Base-by-base conservation (phyloP, 2,797 vertebrate species). In the Strix occidentalis region DNA sequence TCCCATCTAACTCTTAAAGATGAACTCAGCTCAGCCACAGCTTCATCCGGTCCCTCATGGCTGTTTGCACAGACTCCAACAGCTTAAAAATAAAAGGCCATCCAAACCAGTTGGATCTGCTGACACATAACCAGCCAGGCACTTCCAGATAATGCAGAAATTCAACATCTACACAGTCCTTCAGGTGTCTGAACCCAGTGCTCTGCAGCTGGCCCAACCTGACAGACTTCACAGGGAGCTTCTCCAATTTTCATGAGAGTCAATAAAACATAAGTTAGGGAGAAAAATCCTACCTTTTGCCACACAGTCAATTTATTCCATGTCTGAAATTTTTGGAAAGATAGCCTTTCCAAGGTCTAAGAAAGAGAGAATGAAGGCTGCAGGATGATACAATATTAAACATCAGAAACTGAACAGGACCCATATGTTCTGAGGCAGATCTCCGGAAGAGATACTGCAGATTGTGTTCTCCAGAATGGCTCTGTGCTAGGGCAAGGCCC, bases 121-220 rank as follows among this genome's bases (percentile, higher is more conserved):
- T 53, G 57, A 68, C 2, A 26, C 6, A 4, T 10, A 48, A 50
- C 51, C 61, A 41, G 70, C 3, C 37, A 84, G 33, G 41, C 21
- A 37, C 46, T 56, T 87, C 37, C n/a, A 84, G 46, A 43, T 26
- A 68, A 35, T 0, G 3, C 51, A 72, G 70, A 92, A 84, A 77
- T 25, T 68, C 18, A 21, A 21, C 1, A 0, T 29, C 11, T 11
- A 2, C 18, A 13, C n/a, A 37, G n/a, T 17, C 46, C 45, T 58
- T 14, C 57, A 50, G 37, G 46, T 33, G 70, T 46, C 24, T 6
- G 1, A 64, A n/a, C 26, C 50, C 1, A 0, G 54, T 3, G 1
- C 31, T 45, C 41, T 61, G n/a, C n/a, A 31, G 54, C 75, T 63
- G 74, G 72, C 20, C 37, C 68, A 84, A 5, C 13, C 2, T 45